Conservation (phyloP, 2,888 invertebrate species). For the Drosophila rubida region DNA sequence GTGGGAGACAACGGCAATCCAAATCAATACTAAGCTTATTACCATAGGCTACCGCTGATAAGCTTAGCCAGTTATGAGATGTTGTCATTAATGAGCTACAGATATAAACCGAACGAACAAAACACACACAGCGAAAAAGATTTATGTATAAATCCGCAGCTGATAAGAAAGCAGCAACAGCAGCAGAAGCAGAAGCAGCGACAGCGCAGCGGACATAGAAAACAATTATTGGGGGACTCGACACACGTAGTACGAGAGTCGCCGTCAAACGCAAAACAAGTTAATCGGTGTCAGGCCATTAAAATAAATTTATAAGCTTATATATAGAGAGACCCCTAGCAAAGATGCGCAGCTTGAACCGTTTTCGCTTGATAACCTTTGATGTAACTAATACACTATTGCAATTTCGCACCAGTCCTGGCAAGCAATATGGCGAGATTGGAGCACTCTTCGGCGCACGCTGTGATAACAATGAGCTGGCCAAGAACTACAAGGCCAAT, state of each 20-base stretch:
- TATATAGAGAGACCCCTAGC: slow-evolving; percentile 8
- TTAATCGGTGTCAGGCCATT: slow-evolving; percentile 22
- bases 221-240: slow-evolving; percentile 54
- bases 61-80: slow-evolving; percentile 31
- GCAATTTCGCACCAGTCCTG: slow-evolving; percentile 89
- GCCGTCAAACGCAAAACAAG: slow-evolving; percentile 44
- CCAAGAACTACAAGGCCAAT: slow-evolving; percentile 88
- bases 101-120: slow-evolving; percentile 24
- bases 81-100: slow-evolving; percentile 35
- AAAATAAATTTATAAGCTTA: neutral
- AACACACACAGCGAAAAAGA: slow-evolving; percentile 17
- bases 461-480: slow-evolving; percentile 87
- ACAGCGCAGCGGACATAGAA: slow-evolving; percentile 43
- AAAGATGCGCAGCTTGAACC: slow-evolving; percentile 79
- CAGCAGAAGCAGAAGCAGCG: slow-evolving; percentile 12
- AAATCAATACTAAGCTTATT: slow-evolving; percentile 49
- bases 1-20: slow-evolving; percentile 7
- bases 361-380: slow-evolving; percentile 90
- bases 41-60: slow-evolving; percentile 40
- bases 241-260: slow-evolving; percentile 59
- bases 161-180: slow-evolving; percentile 43
- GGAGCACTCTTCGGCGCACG: slow-evolving; percentile 89
- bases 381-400: slow-evolving; percentile 95
- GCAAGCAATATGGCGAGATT: slow-evolving; percentile 90
- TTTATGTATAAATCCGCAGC: slow-evolving; percentile 45